Evolutionary conservation across 2,888 invertebrate species (phyloP).

Genomic region (Eudasyphora cyanicolor): DNA sequence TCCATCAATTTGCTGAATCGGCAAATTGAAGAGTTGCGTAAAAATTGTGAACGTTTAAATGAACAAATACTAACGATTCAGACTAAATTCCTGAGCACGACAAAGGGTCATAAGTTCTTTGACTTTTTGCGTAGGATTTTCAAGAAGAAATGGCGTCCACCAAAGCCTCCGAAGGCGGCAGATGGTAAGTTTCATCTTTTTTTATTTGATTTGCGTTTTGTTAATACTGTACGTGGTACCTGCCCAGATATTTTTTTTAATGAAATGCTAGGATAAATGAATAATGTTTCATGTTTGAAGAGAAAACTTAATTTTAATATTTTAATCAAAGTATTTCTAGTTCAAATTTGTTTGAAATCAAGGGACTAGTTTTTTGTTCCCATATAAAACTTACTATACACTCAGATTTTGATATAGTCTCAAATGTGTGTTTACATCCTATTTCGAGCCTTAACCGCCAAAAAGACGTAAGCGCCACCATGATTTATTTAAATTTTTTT

Average conservation of each 20-base stretch:
- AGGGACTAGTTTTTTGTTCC: no score
- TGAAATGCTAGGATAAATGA: no score
- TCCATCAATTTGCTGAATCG: slow-evolving; percentile 73
- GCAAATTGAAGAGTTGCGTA: slow-evolving; percentile 73
- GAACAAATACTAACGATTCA: slow-evolving; percentile 81
- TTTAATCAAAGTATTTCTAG: no score
- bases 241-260: slow-evolving; percentile 19
- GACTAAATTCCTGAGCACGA: slow-evolving; percentile 82
- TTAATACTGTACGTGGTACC: not conserved
- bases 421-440: no score
- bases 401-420: no score
- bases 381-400: no score
- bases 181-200: slow-evolving; percentile 80
- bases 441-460: no score
- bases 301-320: no score
- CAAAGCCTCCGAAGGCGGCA: slow-evolving; percentile 82
- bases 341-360: no score
- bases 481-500: no score
- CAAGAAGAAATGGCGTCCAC: slow-evolving; percentile 89
- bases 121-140: slow-evolving; percentile 90
- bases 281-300: no score
- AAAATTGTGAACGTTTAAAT: slow-evolving; percentile 74
- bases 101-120: slow-evolving; percentile 87
- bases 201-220: not conserved
- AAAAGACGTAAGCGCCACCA: no score